Percentiles rank a stretch among this genome's conserved stretches.
Evolutionary conservation across 92 coral and sea anemone genomes (phyloP).

Genomic region (Metridium senile): DNA sequence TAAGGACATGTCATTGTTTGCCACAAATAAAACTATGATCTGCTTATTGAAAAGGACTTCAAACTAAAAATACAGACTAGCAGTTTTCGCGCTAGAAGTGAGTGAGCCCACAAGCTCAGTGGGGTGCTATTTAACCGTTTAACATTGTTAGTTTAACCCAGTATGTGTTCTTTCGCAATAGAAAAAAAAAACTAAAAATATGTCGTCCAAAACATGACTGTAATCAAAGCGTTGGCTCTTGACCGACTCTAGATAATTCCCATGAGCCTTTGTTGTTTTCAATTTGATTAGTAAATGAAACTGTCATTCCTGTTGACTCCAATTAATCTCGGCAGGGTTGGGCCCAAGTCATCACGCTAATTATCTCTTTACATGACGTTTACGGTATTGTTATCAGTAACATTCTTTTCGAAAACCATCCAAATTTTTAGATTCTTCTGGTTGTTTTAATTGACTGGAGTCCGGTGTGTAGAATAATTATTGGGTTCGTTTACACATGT

Average conservation of each 20-base stretch:
- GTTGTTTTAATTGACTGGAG: not conserved
- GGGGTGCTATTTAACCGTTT: conserved; percentile 19
- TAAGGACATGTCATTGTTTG: not conserved
- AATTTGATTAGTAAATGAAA: conserved; percentile 1
- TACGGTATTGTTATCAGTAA: not conserved
- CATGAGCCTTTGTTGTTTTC: not conserved
- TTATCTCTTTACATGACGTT: conserved; percentile 1
- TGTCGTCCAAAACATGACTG: not conserved
- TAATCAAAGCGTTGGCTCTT: not conserved
- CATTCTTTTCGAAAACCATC: not conserved
- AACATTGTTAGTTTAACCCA: conserved; percentile 21
- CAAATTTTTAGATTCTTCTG: not conserved
- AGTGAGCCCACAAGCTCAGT: not conserved
- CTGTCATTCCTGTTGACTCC: conserved; percentile 22
- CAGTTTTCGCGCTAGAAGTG: not conserved
- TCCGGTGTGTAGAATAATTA: not conserved
- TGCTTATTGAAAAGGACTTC: not conserved
- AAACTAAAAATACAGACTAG: conserved; percentile 6
- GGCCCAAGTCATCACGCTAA: conserved; percentile 14
- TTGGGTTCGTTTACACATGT: not conserved
- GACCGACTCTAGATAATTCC: not conserved
- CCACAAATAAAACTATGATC: not conserved
- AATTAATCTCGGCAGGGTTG: conserved; percentile 31
- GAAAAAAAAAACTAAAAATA: not conserved
- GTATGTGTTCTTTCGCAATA: conserved; percentile 4